These are phyloP conservation scores for Bagarius yarrelli DNA, from an alignment of 2,113 vertebrate genomes.

Conservation along the genomic window DNA sequence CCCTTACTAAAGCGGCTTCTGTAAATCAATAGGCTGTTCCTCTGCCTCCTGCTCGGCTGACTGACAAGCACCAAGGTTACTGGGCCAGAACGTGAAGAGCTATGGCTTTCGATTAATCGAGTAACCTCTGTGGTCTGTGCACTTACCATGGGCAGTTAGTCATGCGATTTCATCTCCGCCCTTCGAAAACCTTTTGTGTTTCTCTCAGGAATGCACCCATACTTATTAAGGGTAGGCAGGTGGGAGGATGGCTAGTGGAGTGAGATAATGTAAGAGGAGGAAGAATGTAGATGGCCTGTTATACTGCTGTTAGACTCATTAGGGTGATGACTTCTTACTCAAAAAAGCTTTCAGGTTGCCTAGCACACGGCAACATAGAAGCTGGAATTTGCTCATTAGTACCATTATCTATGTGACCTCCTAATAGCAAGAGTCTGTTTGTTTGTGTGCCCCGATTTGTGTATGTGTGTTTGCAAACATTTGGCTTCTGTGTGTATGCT, in stretches of 20 bases:
- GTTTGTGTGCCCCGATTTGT: neutral
- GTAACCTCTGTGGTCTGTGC: constrained; percentile 23
- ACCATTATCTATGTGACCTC: constrained; percentile 38
- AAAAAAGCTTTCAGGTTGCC: constrained; percentile 38
- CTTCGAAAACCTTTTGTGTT: neutral
- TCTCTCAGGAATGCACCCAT: constrained; percentile 9
- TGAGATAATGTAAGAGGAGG: constrained; percentile 19
- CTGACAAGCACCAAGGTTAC: constrained; percentile 38
- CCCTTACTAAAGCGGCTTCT: constrained; percentile 1
- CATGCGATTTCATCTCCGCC: constrained; percentile 12
- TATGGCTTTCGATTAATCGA: constrained; percentile 33
- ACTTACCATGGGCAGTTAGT: constrained; percentile 16
- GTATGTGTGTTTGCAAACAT: constrained; percentile 25
- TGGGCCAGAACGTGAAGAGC: constrained; percentile 22
- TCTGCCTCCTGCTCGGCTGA: constrained; percentile 22
- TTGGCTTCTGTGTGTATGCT: constrained; percentile 13
- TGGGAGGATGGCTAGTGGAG: neutral
- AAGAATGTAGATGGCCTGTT: constrained; percentile 28
- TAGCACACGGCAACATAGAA: constrained; percentile 10
- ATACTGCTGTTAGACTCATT: constrained; percentile 38
- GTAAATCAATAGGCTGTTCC: constrained; percentile 33
- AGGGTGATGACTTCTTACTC: constrained; percentile 45
- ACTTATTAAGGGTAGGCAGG: neutral
- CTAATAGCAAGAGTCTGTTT: constrained; percentile 22
- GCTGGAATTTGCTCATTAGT: constrained; percentile 42